Evolutionary conservation across 1,140 invertebrate genomes (phyloP).

Genomic region (Zaprionus inermis): DNA sequence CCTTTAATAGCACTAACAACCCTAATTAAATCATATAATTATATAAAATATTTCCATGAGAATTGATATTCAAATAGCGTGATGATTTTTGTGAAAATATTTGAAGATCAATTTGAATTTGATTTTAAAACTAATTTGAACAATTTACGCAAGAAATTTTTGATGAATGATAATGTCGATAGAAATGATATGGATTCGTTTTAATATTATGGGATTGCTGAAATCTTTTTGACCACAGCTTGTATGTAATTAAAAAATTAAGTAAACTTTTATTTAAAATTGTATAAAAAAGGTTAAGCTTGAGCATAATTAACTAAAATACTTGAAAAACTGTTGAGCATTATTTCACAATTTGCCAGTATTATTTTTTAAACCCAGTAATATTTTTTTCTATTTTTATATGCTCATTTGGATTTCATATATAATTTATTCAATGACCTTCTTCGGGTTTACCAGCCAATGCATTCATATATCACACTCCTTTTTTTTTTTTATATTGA

Average conservation of each 20-base stretch:
- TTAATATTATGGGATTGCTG: too few relatives aligned
- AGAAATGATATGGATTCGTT: too few relatives aligned
- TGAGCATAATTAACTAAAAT: background rate
- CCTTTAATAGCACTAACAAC: slow-evolving; percentile 19
- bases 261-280: background rate
- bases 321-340: background rate
- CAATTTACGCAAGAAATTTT: background rate
- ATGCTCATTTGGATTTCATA: background rate
- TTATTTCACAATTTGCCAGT: background rate
- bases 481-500: background rate
- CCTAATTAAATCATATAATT: slow-evolving; percentile 28
- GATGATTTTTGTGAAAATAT: slow-evolving; percentile 3
- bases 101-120: background rate
- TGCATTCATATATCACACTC: slow-evolving; percentile 20
- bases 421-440: background rate
- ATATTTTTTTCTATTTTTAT: background rate
- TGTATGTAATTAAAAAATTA: too few relatives aligned
- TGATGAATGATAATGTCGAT: background rate
- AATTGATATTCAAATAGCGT: slow-evolving; percentile 29
- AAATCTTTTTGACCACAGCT: too few relatives aligned
- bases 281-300: background rate
- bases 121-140: background rate
- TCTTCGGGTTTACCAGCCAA: slow-evolving; percentile 5
- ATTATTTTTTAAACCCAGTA: background rate
- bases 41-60: slow-evolving; percentile 1